Evolutionary conservation across 2,888 invertebrate species (phyloP).

Genomic region (Blastobasis lacticolella): DNA sequence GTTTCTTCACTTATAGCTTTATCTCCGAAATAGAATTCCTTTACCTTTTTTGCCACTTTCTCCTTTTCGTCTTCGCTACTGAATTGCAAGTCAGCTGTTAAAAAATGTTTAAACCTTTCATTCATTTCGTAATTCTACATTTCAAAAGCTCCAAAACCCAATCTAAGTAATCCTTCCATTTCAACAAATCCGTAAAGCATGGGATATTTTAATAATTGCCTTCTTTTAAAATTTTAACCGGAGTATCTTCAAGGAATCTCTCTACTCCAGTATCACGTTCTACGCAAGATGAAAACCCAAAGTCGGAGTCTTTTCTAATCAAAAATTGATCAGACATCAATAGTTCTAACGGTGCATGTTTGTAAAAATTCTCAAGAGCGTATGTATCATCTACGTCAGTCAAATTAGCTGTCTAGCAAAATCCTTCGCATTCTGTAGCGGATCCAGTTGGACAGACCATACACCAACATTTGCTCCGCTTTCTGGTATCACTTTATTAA

Average conservation of each 20-base stretch:
- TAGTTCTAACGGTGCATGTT: constrained; percentile 21
- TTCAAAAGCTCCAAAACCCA: constrained; percentile 22
- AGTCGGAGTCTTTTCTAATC: constrained; percentile 18
- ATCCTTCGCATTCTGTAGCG: constrained; percentile 28
- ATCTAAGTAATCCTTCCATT: constrained; percentile 37
- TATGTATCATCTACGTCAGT: constrained; percentile 25
- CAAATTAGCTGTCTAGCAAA: constrained; percentile 25
- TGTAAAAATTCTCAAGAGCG: constrained; percentile 37
- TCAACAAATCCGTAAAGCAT: constrained; percentile 36
- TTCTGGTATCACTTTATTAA: too few relatives aligned
- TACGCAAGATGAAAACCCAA: constrained; percentile 10
- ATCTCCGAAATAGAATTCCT: constrained; percentile 31
- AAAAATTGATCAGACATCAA: constrained; percentile 21
- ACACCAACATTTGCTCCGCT: too few relatives aligned
- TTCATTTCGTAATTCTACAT: constrained; percentile 34
- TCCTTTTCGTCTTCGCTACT: too few relatives aligned
- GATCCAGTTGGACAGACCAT: too few relatives aligned
- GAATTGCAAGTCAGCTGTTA: constrained; percentile 39
- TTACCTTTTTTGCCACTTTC: constrained; percentile 23
- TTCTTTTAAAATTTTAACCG: constrained; percentile 28
- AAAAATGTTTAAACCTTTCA: constrained; percentile 38
- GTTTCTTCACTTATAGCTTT: constrained; percentile 19
- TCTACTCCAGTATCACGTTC: constrained; percentile 21
- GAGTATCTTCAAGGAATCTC: constrained; percentile 30
- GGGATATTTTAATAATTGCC: constrained; percentile 29